A percentile compares a stretch with the other conserved stretches of the same genome.
Conservation (phyloP, 2,113 vertebrate genomes). For the Bubo bubo region DNA sequence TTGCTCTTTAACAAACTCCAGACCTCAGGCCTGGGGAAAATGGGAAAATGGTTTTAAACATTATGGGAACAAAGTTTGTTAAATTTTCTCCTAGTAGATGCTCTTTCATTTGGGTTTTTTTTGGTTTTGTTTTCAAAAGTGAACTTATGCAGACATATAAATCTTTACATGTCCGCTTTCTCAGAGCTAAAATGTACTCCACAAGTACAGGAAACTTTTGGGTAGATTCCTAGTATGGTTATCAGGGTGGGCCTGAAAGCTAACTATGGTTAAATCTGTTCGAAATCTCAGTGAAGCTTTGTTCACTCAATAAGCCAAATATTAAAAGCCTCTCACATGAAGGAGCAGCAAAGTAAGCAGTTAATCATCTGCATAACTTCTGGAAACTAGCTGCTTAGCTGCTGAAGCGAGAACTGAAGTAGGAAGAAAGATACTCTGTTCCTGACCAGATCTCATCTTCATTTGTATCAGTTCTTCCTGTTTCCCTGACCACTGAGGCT, state of each 20-base stretch:
- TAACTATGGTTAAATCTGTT: not conserved
- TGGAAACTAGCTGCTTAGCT: not conserved
- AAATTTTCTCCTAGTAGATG: not conserved
- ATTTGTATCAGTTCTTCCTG: not conserved
- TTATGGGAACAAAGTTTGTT: not conserved
- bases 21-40: not conserved
- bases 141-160: not conserved
- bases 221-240: not conserved
- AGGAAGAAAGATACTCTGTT: not conserved
- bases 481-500: not conserved
- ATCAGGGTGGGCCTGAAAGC: not conserved
- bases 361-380: not conserved
- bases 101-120: no score
- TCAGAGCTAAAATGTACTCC: not conserved
- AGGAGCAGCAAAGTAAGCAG: not conserved
- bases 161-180: not conserved
- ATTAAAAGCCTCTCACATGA: not conserved
- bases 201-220: not conserved
- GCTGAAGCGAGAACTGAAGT: not conserved
- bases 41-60: not conserved
- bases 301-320: not conserved
- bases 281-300: not conserved
- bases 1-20: not conserved
- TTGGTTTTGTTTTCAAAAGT: not conserved
- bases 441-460: fast-evolving